phyloP scores from a whole-genome alignment of 2,888 invertebrate genomes.

The Dascillus cervinus region DNA sequence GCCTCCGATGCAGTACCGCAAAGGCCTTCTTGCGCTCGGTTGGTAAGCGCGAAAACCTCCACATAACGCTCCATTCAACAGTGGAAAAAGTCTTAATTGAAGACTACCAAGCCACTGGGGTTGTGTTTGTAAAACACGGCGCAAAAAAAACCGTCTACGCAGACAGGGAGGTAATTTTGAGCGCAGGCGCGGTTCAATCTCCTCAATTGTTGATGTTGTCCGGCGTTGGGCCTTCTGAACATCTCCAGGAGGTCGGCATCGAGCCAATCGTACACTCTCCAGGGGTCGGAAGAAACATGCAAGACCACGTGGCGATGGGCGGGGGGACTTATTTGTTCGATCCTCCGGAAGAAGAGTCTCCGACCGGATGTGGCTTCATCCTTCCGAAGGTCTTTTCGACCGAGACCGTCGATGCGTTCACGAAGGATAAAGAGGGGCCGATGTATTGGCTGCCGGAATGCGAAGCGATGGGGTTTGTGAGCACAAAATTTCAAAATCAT shows the following conservation, averaged over 20 bases:
- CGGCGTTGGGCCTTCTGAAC: constrained; percentile 64
- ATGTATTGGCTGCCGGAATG: constrained; percentile 70
- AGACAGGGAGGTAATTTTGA: constrained; percentile 71
- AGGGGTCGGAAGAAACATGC: constrained; percentile 74
- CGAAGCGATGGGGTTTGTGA: constrained; percentile 70
- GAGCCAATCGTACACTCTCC: constrained; percentile 53
- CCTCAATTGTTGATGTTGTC: constrained; percentile 84
- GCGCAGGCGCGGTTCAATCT: constrained; percentile 76
- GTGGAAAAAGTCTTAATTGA: constrained; percentile 63
- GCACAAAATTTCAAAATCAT: constrained; percentile 62
- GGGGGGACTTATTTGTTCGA: constrained; percentile 68
- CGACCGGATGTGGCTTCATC: constrained; percentile 53
- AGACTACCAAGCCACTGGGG: constrained; percentile 52
- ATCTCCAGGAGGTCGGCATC: constrained; percentile 55
- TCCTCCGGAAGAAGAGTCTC: constrained; percentile 45
- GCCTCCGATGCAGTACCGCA: constrained; percentile 74
- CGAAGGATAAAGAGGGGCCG: constrained; percentile 53
- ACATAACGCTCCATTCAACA: constrained; percentile 60
- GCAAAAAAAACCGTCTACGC: constrained; percentile 48
- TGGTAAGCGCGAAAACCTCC: constrained; percentile 60
- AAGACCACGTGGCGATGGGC: constrained; percentile 76
- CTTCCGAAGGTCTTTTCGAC: constrained; percentile 56
- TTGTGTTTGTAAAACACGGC: constrained; percentile 52
- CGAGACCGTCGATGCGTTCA: constrained; percentile 56
- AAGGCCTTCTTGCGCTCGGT: constrained; percentile 71